phyloP scores from a whole-genome alignment of 1,140 invertebrate species.

The Drosophila albomicans region DNA sequence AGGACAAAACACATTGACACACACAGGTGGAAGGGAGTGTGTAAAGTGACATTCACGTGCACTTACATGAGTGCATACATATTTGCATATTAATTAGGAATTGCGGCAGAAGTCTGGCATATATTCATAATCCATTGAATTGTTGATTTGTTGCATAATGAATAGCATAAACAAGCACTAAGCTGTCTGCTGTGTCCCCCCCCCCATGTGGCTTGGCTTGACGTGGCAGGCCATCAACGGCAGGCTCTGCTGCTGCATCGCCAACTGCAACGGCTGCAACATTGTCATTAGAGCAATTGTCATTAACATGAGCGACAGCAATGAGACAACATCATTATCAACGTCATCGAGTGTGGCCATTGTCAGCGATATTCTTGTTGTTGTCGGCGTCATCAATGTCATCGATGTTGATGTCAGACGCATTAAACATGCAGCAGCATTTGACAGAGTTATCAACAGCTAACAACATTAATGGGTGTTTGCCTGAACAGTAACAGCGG shows the following conservation, averaged over 20 bases:
- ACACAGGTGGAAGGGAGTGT: background rate
- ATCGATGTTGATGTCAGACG: slow-evolving; percentile 71
- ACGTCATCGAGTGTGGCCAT: slow-evolving; percentile 58
- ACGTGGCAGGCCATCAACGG: slow-evolving; percentile 15
- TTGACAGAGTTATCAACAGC: slow-evolving; percentile 81
- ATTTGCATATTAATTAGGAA: slow-evolving; percentile 82
- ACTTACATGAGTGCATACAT: slow-evolving; percentile 63
- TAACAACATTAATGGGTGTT: slow-evolving; percentile 78
- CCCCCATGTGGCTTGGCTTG: background rate
- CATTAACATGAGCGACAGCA: slow-evolving; percentile 79
- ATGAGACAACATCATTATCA: slow-evolving; percentile 83
- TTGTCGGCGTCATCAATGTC: slow-evolving; percentile 45
- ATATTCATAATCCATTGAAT: slow-evolving; percentile 82
- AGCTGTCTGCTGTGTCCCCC: slow-evolving; percentile 20
- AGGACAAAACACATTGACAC: slow-evolving; percentile 1
- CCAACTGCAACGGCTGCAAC: slow-evolving; percentile 51
- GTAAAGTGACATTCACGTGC: slow-evolving; percentile 34
- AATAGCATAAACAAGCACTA: slow-evolving; percentile 77
- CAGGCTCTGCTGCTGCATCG: slow-evolving; percentile 7
- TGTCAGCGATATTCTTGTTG: slow-evolving; percentile 62
- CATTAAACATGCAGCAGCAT: slow-evolving; percentile 83
- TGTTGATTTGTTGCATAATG: slow-evolving; percentile 83
- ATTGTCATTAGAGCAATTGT: slow-evolving; percentile 83
- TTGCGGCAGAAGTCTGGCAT: slow-evolving; percentile 66
- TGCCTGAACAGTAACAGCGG: slow-evolving; percentile 26